Percentiles rank a stretch among this genome's conserved stretches.
Conservation (phyloP, 2,113 vertebrate species). For the Grantiella picta region DNA sequence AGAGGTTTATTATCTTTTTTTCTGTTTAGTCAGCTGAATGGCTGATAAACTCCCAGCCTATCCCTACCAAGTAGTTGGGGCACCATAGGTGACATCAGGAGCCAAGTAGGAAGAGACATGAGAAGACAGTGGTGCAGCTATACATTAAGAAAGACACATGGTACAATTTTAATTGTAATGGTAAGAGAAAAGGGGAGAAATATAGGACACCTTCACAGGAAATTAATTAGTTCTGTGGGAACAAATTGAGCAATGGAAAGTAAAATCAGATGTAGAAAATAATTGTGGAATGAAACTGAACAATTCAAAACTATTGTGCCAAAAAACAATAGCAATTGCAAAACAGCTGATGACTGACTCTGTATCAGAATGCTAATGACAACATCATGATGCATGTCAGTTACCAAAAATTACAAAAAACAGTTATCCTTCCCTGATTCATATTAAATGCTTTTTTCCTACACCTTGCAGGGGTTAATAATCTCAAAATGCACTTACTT, state of each 20-base stretch:
- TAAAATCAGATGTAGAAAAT: not conserved
- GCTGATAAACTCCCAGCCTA: not conserved
- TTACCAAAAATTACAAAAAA: not conserved
- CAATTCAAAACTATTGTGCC: not conserved
- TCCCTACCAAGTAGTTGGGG: not conserved
- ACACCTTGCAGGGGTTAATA: not conserved
- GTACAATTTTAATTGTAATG: not conserved
- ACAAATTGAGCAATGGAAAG: not conserved
- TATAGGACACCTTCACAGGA: not conserved
- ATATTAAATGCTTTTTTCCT: not conserved
- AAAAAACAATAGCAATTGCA: not conserved
- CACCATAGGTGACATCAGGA: not conserved
- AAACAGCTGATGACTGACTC: not conserved
- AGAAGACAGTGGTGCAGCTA: not conserved
- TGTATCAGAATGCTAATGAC: not conserved
- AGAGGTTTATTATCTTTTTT: not conserved
- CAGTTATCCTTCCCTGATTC: not conserved
- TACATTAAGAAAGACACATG: not conserved
- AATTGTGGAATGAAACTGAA: not conserved
- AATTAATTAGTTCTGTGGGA: not conserved
- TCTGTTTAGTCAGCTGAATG: not conserved
- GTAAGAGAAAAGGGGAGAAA: not conserved
- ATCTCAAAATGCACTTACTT: not conserved
- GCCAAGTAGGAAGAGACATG: not conserved
- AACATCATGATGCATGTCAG: not conserved